Evolutionary conservation across 92 coral and sea anemone species (phyloP).

Genomic region (Zoanthus solanderi): DNA sequence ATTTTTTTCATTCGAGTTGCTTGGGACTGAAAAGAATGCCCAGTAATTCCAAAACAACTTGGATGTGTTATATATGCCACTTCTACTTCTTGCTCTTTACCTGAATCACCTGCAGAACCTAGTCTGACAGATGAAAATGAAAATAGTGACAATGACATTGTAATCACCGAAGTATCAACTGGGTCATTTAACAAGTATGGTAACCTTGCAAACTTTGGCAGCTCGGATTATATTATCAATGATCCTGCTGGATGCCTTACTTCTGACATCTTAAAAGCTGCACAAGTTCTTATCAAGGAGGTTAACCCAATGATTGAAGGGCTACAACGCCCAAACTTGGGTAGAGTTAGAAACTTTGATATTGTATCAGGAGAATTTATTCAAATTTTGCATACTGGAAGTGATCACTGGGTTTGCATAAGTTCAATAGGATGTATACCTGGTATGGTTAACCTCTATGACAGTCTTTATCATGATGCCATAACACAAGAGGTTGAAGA

Average conservation of each 20-base stretch:
- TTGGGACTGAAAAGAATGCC: slow-evolving; percentile 60
- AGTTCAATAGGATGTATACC: slow-evolving; percentile 56
- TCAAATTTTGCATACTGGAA: slow-evolving; percentile 30
- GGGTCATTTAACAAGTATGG: slow-evolving; percentile 17
- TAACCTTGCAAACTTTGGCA: slow-evolving; percentile 1
- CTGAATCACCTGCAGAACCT: slow-evolving; percentile 16
- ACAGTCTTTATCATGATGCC: slow-evolving; percentile 48
- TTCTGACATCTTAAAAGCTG: slow-evolving; percentile 35
- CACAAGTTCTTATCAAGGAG: slow-evolving; percentile 16
- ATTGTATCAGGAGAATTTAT: too few relatives aligned
- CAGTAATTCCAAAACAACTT: slow-evolving; percentile 59
- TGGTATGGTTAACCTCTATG: slow-evolving; percentile 9
- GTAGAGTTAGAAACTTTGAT: too few relatives aligned
- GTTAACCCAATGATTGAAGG: slow-evolving; percentile 19
- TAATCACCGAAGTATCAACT: slow-evolving; percentile 3
- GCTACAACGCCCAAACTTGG: too few relatives aligned
- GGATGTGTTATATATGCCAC: slow-evolving; percentile 63
- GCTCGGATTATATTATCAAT: slow-evolving; percentile 3
- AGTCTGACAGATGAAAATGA: slow-evolving; percentile 38
- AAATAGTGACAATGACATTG: slow-evolving; percentile 32
- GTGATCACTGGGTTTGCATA: slow-evolving; percentile 60
- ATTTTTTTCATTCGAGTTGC: slow-evolving; percentile 61
- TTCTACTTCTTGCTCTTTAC: slow-evolving; percentile 11
- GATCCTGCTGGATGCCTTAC: slow-evolving; percentile 37
- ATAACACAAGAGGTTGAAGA: slow-evolving; percentile 50